Base-by-base conservation (phyloP, 2,797 vertebrate species). In the Sebastes itinus region DNA sequence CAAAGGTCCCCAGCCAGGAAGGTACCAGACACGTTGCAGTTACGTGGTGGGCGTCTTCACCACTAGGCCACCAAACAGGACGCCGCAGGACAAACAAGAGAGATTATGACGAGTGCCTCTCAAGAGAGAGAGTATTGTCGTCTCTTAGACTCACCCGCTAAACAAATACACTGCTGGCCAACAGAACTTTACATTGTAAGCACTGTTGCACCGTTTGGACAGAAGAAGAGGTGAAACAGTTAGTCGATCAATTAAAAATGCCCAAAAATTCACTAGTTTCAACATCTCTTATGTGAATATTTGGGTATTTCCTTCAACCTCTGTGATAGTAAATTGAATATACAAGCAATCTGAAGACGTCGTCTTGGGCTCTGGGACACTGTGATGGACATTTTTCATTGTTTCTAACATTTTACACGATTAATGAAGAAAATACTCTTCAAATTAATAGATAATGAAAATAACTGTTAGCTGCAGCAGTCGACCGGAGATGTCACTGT, bases 81-180 rank as follows among this genome's bases (percentile, higher is more conserved):
- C 6, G 14, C 63, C 23, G 3, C 10, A n/a, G n/a, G 16, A 1
- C 16, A 75, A 35, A 81, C 35, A 74, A 10, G 20, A 18, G 18
- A 55, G 23, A 52, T 28, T 6, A 52, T 20, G 18, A 42, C 2
- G 20, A 58, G 16, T 56, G 60, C 20, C 6, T 66, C 67, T 28
- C 27, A 60, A 14, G 6, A 20, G 18, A 28, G 33, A 30, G 10
- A 7, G 55, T 6, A 18, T 7, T 61, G 35, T 28, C 4, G 7
- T 33, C 16, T 66, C 49, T 54, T 13, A 61, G 76, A 30, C 71
- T 63, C 80, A 72, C 90, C 84, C 74, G 71, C 77, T 83, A 76
- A 85, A 76, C 79, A 90, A 88, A 91, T 79, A 84, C 38, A 49
- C 16, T 5, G 58, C 32, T 61, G n/a, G 52, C 28, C 7, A 14